Conservation (phyloP, 2,113 vertebrate species). For the Cichladusa arquata region DNA sequence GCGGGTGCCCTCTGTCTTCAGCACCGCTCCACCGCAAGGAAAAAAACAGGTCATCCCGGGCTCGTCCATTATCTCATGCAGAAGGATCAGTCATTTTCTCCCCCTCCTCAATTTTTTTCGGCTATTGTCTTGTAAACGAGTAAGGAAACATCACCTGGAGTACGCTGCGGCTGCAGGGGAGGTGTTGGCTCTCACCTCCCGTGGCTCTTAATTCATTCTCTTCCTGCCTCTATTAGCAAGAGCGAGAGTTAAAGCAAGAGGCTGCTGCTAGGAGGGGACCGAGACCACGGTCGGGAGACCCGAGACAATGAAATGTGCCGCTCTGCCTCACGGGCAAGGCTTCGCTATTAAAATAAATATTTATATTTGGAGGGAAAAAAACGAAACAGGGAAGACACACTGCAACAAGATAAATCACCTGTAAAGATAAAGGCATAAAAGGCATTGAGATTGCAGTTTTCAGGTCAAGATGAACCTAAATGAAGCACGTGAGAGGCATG, state of each 20-base stretch:
- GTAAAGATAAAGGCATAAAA: slow-evolving; percentile 14
- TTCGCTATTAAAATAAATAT: not conserved
- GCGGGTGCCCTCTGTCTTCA: slow-evolving; percentile 89
- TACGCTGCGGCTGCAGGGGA: not conserved
- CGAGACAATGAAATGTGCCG: not conserved
- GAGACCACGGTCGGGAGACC: not conserved
- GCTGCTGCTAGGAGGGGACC: not conserved
- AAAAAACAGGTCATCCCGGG: slow-evolving; percentile 86
- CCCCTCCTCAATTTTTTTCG: slow-evolving; percentile 29
- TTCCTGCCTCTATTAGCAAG: not conserved
- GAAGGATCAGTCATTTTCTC: slow-evolving; percentile 57
- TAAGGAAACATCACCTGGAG: not conserved
- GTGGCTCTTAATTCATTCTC: not conserved
- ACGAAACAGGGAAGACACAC: not conserved
- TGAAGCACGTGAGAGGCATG: slow-evolving; percentile 55
- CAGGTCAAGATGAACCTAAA: slow-evolving; percentile 73
- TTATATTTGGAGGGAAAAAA: not conserved
- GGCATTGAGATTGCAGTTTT: slow-evolving; percentile 49
- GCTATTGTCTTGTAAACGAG: not conserved
- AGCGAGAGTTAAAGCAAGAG: not conserved
- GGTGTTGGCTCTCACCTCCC: not conserved
- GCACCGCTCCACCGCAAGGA: slow-evolving; percentile 82
- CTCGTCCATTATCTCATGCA: slow-evolving; percentile 74
- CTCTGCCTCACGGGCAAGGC: not conserved
- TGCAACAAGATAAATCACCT: not conserved